These are phyloP conservation scores for Octomys mimax DNA, from an alignment of 2,797 vertebrate genomes.

Conservation along the genomic window DNA sequence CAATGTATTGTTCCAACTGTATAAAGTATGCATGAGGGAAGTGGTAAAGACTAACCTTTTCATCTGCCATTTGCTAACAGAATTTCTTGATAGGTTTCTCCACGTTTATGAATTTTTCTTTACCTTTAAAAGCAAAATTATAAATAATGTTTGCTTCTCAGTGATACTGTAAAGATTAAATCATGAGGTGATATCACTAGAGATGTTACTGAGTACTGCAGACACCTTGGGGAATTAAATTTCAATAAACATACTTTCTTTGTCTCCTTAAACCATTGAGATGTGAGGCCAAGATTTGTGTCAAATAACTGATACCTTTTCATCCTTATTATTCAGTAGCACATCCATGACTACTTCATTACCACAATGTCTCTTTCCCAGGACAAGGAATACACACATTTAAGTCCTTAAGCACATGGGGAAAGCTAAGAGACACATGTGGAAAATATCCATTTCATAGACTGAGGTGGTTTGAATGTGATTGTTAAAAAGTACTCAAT, in stretches of 20 bases:
- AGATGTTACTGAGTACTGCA: slow-evolving; percentile 1
- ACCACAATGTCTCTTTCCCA: neutral
- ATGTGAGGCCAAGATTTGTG: slow-evolving; percentile 2
- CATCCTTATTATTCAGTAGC: neutral
- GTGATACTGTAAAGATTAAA: slow-evolving; percentile 20
- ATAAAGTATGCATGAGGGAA: neutral
- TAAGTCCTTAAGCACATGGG: neutral
- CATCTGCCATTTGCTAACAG: neutral
- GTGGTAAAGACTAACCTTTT: neutral
- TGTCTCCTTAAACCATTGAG: slow-evolving; percentile 3
- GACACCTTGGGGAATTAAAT: slow-evolving; percentile 40
- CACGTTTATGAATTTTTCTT: neutral
- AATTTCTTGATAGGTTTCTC: neutral
- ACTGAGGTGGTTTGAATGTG: slow-evolving; percentile 5
- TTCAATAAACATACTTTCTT: slow-evolving; percentile 22
- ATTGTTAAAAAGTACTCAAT: neutral
- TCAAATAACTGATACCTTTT: neutral
- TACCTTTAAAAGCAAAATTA: slow-evolving; percentile 27
- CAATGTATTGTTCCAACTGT: neutral
- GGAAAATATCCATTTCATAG: neutral
- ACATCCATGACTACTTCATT: neutral
- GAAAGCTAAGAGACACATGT: neutral
- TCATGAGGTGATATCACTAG: neutral
- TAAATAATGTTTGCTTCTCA: slow-evolving; percentile 56
- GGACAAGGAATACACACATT: neutral